Conservation (phyloP, 1,140 invertebrate genomes). For the Papilio polyxenes region DNA sequence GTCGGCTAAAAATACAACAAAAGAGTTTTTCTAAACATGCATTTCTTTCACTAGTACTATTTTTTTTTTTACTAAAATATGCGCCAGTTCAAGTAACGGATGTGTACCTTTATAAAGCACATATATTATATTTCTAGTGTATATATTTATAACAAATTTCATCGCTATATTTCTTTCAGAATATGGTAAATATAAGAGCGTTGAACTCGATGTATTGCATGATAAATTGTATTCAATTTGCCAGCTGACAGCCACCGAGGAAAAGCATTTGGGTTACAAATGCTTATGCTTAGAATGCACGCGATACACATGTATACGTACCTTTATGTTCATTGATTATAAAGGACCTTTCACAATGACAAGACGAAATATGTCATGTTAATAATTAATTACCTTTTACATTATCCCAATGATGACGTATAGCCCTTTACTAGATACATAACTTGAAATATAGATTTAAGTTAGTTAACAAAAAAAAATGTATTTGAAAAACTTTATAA, state of each 20-base stretch:
- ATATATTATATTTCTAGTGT: conserved; percentile 24
- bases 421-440: not conserved
- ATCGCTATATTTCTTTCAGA: conserved; percentile 46
- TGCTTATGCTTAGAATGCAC: conserved; percentile 71
- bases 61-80: not conserved
- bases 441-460: too few relatives aligned
- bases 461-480: too few relatives aligned
- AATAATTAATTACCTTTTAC: not conserved
- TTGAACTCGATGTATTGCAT: conserved; percentile 67
- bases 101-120: not conserved
- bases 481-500: too few relatives aligned
- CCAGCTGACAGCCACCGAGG: conserved; percentile 67
- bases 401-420: not conserved
- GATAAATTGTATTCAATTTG: conserved; percentile 77
- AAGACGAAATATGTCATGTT: not conserved
- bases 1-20: too few relatives aligned
- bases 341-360: conserved; percentile 12
- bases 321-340: conserved; percentile 7
- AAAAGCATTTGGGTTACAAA: conserved; percentile 75
- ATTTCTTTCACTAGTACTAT: not conserved
- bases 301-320: conserved; percentile 56
- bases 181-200: conserved; percentile 60
- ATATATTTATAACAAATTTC: conserved; percentile 43
- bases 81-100: not conserved
- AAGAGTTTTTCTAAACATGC: too few relatives aligned